A percentile compares a stretch with the other conserved stretches of the same genome.
Evolutionary conservation across 2,888 invertebrate species (phyloP).

Genomic region (Idaea dimidiata): DNA sequence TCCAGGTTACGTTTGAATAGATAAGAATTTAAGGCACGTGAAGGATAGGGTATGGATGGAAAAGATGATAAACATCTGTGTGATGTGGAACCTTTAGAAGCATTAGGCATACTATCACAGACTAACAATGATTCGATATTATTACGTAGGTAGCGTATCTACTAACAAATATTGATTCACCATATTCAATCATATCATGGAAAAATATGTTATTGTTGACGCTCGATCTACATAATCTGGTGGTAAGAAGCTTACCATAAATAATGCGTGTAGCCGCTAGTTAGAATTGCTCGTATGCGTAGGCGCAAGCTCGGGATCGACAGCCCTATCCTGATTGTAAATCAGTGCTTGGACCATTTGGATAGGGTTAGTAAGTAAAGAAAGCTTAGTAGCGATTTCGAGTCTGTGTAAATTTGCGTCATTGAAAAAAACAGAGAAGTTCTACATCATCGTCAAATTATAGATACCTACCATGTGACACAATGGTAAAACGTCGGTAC

Average conservation of each 20-base stretch:
- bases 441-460: too few relatives aligned
- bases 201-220: conserved; percentile 71
- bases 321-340: conserved; percentile 76
- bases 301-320: conserved; percentile 74
- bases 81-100: too few relatives aligned
- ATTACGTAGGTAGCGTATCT: conserved; percentile 6
- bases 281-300: conserved; percentile 69
- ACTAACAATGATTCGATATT: conserved; percentile 3
- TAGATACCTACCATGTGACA: too few relatives aligned
- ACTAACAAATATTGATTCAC: conserved; percentile 42
- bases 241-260: conserved; percentile 79
- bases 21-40: too few relatives aligned
- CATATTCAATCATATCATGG: conserved; percentile 36
- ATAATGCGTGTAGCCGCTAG: conserved; percentile 77
- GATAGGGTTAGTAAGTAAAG: conserved; percentile 34
- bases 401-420: conserved; percentile 1
- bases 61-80: too few relatives aligned
- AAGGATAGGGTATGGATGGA: too few relatives aligned
- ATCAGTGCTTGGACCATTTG: conserved; percentile 66
- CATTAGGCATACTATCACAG: conserved; percentile 7
- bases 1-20: too few relatives aligned
- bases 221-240: conserved; percentile 74
- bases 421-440: too few relatives aligned
- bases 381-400: conserved; percentile 14
- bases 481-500: too few relatives aligned